Evolutionary conservation across 2,888 invertebrate genomes (phyloP).

Genomic region (Sinhomidia bicolor): DNA sequence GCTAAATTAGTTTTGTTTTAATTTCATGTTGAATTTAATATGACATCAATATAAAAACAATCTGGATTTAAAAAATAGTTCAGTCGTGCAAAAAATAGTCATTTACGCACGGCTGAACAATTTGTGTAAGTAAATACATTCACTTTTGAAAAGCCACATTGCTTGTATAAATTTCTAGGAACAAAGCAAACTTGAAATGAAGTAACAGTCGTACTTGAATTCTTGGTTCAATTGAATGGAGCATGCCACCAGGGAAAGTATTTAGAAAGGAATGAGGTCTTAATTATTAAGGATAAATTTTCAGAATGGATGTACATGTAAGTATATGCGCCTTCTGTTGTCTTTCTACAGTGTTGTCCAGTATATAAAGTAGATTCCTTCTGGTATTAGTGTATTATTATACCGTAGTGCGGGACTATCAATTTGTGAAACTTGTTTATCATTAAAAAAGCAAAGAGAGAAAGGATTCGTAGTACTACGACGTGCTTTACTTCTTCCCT

Average conservation of each 20-base stretch:
- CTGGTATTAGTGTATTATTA: not conserved
- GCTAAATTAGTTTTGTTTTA: too few relatives aligned
- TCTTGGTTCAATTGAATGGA: slow-evolving; percentile 14
- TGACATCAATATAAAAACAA: too few relatives aligned
- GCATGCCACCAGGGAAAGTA: slow-evolving; percentile 13
- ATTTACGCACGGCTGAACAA: too few relatives aligned
- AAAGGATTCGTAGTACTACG: slow-evolving; percentile 13
- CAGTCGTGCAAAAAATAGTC: too few relatives aligned
- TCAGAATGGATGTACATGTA: not conserved
- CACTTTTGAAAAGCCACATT: too few relatives aligned
- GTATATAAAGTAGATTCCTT: not conserved
- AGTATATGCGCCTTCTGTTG: too few relatives aligned
- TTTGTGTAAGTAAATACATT: too few relatives aligned
- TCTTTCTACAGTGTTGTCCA: not conserved
- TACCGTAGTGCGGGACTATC: not conserved
- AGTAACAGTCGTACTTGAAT: not conserved
- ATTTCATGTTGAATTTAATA: too few relatives aligned
- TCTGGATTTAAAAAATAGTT: too few relatives aligned
- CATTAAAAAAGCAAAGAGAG: slow-evolving; percentile 32
- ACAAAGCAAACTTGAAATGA: not conserved
- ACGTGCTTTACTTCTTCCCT: not conserved
- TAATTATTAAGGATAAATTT: not conserved
- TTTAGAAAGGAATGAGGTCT: not conserved
- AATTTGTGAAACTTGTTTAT: slow-evolving; percentile 45
- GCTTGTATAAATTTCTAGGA: too few relatives aligned